Conservation (phyloP, 2,113 vertebrate genomes). For the Phocoena sinus region DNA sequence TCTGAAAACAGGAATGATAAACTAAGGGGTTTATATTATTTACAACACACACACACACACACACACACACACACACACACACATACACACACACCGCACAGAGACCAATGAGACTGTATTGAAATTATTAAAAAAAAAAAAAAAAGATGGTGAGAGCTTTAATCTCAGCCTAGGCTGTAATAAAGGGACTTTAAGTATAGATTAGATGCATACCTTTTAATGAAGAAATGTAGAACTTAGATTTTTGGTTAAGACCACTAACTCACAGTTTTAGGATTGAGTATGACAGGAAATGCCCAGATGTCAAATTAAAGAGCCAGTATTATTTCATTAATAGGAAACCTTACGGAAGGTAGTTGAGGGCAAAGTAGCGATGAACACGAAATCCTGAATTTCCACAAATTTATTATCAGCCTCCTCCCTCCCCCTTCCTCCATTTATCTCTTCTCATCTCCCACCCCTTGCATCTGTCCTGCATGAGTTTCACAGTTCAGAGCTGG, state of each 20-base stretch:
- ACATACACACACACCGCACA: too few relatives aligned
- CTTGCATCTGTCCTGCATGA: fast-evolving
- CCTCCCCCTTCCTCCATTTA: neutral
- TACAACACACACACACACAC: too few relatives aligned
- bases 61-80: too few relatives aligned
- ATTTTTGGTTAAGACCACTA: neutral
- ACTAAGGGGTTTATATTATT: neutral
- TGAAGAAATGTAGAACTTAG: neutral
- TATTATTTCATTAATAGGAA: neutral
- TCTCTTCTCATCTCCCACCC: neutral
- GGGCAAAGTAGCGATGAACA: neutral
- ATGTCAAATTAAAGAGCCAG: neutral
- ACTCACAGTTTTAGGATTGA: neutral
- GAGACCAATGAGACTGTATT: neutral
- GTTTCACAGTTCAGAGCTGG: neutral
- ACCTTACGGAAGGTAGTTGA: neutral
- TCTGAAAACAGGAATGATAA: neutral
- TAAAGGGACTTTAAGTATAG: neutral
- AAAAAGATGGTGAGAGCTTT: neutral
- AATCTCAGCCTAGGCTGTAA: neutral
- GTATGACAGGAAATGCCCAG: neutral
- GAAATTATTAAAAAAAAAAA: neutral
- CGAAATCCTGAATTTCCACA: neutral
- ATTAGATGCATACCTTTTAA: conserved; percentile 13
- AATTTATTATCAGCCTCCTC: neutral